Evolutionary conservation across 2,113 vertebrate genomes (phyloP).

Genomic region (Crypturellus undulatus): DNA sequence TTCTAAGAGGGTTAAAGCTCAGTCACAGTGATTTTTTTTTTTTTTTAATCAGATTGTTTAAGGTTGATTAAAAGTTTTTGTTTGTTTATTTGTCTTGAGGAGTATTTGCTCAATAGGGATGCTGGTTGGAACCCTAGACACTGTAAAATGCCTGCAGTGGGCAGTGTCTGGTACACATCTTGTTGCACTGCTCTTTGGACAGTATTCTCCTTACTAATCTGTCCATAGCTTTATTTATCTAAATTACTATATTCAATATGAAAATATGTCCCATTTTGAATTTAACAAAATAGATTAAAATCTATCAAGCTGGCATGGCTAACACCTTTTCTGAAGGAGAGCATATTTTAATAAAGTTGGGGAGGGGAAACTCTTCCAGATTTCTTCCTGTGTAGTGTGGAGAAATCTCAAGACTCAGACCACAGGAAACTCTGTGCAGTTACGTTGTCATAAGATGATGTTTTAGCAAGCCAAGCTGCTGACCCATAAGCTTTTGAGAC

Average conservation of each 20-base stretch:
- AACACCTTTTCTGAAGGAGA: neutral
- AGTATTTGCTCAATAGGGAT: neutral
- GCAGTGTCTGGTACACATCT: neutral
- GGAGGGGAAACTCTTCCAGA: neutral
- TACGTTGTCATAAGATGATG: neutral
- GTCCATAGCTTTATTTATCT: neutral
- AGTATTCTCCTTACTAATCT: slow-evolving; percentile 53
- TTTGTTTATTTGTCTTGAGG: neutral
- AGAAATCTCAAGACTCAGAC: neutral
- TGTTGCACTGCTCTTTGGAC: slow-evolving; percentile 33
- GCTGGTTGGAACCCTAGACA: neutral
- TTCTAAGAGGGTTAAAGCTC: neutral
- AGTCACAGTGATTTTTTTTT: neutral
- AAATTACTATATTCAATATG: neutral
- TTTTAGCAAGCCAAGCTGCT: slow-evolving; percentile 24
- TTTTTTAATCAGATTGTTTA: neutral
- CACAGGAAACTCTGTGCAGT: neutral
- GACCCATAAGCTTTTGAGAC: slow-evolving; percentile 11
- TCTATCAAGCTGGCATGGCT: neutral
- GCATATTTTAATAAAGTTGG: neutral
- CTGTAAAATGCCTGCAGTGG: neutral
- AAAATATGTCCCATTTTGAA: neutral
- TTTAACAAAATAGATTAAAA: neutral
- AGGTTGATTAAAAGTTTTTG: neutral
- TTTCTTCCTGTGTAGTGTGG: neutral